These are phyloP conservation scores for Hepsetus odoe DNA, from an alignment of 2,113 vertebrate species.

Conservation along the genomic window DNA sequence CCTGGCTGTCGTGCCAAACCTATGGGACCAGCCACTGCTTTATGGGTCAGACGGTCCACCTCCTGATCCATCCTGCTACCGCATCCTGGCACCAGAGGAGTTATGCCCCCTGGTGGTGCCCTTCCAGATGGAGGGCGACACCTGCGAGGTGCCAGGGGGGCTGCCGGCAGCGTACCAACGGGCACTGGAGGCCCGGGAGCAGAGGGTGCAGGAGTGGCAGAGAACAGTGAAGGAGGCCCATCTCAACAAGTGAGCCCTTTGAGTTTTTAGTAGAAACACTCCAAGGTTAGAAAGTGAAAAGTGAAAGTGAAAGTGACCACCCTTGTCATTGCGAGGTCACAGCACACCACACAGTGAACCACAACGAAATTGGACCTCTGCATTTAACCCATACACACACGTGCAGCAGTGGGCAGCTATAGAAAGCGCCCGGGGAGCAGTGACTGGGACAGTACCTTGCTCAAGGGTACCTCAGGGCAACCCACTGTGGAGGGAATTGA, in stretches of 20 bases:
- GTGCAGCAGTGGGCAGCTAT: too few species aligned
- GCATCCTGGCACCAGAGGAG: conserved; percentile 79
- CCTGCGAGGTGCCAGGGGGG: conserved; percentile 88
- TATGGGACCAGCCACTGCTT: conserved; percentile 87
- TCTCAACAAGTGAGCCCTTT: conserved; percentile 83
- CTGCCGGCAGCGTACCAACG: conserved; percentile 82
- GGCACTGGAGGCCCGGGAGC: conserved; percentile 78
- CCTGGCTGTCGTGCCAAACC: conserved; percentile 90
- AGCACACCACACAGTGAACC: too few species aligned
- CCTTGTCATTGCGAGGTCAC: too few species aligned
- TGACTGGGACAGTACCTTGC: too few species aligned
- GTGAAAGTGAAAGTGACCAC: too few species aligned
- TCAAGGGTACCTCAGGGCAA: too few species aligned
- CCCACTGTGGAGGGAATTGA: too few species aligned
- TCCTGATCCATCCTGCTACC: conserved; percentile 70
- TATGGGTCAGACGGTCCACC: conserved; percentile 77
- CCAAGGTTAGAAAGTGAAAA: too few species aligned
- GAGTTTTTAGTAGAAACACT: not conserved
- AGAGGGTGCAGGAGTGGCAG: conserved; percentile 87
- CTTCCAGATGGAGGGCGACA: conserved; percentile 95
- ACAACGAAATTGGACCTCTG: too few species aligned
- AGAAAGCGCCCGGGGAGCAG: too few species aligned
- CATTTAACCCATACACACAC: too few species aligned
- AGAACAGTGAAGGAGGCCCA: conserved; percentile 84
- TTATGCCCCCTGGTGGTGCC: conserved; percentile 87